Percentiles rank a stretch among this genome's conserved stretches.
These are phyloP conservation scores for Myotis daubentonii DNA, from an alignment of 2,797 vertebrate genomes.

Conservation along the genomic window DNA sequence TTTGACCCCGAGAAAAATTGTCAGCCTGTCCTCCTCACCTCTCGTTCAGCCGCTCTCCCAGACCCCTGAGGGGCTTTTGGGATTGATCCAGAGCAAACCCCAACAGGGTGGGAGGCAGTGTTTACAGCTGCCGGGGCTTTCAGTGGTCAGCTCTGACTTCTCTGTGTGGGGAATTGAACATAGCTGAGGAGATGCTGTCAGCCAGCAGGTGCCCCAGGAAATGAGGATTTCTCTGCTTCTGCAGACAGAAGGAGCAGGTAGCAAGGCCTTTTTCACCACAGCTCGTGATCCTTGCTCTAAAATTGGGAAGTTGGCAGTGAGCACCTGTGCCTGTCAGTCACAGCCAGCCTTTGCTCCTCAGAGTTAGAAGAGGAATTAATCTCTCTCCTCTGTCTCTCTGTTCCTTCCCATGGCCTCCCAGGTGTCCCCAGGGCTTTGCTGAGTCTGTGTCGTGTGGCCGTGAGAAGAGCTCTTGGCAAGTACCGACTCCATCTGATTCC, in stretches of 20 bases:
- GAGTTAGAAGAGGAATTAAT: neutral
- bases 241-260: neutral
- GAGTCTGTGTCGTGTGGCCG: slow-evolving; percentile 91
- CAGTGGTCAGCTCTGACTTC: no score
- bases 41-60: fast-evolving
- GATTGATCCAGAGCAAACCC: neutral
- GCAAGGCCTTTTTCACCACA: neutral
- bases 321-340: fast-evolving
- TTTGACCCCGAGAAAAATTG: fast-evolving
- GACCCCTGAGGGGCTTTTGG: neutral
- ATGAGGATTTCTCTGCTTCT: neutral
- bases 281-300: fast-evolving
- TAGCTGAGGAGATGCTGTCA: fast-evolving
- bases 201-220: neutral
- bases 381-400: neutral
- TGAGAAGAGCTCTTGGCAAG: slow-evolving; percentile 92
- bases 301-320: neutral
- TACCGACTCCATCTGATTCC: slow-evolving; percentile 88
- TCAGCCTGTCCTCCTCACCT: neutral
- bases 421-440: slow-evolving; percentile 89
- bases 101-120: neutral
- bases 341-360: neutral
- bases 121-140: neutral
- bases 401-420: slow-evolving; percentile 81
- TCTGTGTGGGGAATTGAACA: neutral